Evolutionary conservation across 1,140 invertebrate species (phyloP), one percentile per base, ranked within the genome.

Genomic region (Antheraea mylitta): DNA sequence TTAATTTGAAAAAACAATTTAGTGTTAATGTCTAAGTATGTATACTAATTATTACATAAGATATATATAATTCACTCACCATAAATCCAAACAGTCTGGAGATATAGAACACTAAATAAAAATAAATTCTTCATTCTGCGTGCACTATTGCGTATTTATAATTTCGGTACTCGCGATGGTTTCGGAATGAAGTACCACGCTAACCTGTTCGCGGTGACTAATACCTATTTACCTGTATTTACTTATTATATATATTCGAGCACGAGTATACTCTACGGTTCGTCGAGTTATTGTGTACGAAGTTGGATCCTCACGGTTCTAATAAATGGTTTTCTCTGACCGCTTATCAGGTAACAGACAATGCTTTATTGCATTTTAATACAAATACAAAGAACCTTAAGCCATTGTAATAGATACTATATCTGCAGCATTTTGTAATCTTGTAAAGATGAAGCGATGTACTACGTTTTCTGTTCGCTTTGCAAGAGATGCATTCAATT

Each of bases 111-210:
- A 79, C 80, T 79, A 19, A 85, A 42, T 22, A 83, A 62, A 58
- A 80, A 61, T n/a, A 81, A 66, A 61, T 62, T 61, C 64, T 69
- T 82, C 83, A 86, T 85, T 60, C 68, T 79, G 62, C 48, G 22
- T 9, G 19, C 65, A 59, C 65, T 59, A 58, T 37, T 37, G 65
- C 65, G 53, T 58, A 22, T 59, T 37, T 53, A 18, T 18, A 53
- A 53, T n/a, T 53, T n/a, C 38, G 16, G 16, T 18, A 64, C 59
- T 18, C 61, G 37, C 64, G 42, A 48, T 48, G 42, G 7, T 1
- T 66, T 59, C 48, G 18, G 36, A 66, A 66, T 66, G 22, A 66
- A n/a, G 42, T 53, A 53, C 45, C 16, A 16, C 9, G 16, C 0
- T 42, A 72, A 69, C 73, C 67, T 71, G 73, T 74, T 71, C 10